These are phyloP conservation scores for Hippocampus barbouri DNA, from an alignment of 2,113 vertebrate species.

Conservation along the genomic window DNA sequence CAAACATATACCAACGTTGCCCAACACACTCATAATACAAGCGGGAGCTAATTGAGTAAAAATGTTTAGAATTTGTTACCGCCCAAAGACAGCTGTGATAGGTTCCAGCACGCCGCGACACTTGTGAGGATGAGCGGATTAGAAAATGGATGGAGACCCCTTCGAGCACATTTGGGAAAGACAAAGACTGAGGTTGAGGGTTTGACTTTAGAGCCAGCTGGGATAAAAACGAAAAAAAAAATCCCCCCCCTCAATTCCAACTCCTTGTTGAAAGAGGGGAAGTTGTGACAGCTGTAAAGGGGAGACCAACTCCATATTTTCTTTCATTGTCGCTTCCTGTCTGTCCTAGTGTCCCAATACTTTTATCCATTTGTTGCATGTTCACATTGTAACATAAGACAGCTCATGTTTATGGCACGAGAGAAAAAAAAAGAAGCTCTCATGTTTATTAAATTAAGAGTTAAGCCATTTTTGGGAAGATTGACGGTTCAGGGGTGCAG, in stretches of 20 bases:
- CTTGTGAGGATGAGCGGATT: no score
- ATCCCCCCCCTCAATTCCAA: conserved; percentile 38
- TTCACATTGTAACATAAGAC: conserved; percentile 70
- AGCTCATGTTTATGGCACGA: conserved; percentile 57
- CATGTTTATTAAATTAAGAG: conserved; percentile 74
- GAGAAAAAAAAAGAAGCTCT: conserved; percentile 46
- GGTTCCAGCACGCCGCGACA: no score
- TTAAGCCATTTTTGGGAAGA: conserved; percentile 64
- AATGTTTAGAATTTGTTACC: no score
- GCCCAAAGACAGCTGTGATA: no score
- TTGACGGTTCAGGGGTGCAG: conserved; percentile 73
- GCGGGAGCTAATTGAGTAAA: no score
- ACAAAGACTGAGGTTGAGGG: no score
- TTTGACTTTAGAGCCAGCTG: no score
- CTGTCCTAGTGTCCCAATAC: background rate
- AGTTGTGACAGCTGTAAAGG: background rate
- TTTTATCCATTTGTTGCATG: conserved; percentile 27
- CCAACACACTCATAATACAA: no score
- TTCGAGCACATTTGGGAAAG: no score
- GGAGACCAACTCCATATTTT: background rate
- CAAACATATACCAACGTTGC: no score
- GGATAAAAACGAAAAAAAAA: no score
- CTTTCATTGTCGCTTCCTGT: background rate
- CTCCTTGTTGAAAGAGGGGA: conserved; percentile 20
- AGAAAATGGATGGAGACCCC: no score